A percentile compares a stretch with the other conserved stretches of the same genome.
Conservation (phyloP, 64 coral and sea anemone species). For the Actinia equina region DNA sequence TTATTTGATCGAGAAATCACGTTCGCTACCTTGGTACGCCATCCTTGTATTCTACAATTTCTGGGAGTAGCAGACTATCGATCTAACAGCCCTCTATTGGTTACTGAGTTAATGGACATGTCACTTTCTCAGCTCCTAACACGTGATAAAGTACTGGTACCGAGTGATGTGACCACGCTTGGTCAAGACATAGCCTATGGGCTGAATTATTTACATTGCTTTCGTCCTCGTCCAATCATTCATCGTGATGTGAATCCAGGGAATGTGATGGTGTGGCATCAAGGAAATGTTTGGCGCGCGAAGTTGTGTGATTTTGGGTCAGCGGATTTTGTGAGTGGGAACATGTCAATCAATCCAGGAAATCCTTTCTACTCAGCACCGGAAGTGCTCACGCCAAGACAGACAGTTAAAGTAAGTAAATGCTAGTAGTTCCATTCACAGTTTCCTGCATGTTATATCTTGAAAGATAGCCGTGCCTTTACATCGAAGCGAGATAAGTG, state of each 20-base stretch:
- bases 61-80: conserved; percentile 60
- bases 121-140: conserved; percentile 57
- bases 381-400: conserved; percentile 47
- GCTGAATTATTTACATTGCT: conserved; percentile 77
- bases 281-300: conserved; percentile 73
- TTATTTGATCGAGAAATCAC: conserved; percentile 83
- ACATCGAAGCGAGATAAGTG: too few species aligned
- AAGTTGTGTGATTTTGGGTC: conserved; percentile 95
- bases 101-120: conserved; percentile 81
- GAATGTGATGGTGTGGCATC: conserved; percentile 81
- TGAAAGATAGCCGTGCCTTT: neutral
- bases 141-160: conserved; percentile 34
- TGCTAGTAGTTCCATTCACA: too few species aligned
- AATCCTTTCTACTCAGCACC: conserved; percentile 89
- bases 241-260: conserved; percentile 81
- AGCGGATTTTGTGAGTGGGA: conserved; percentile 70
- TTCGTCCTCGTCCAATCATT: conserved; percentile 70
- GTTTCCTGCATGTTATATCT: neutral
- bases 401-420: conserved; percentile 59
- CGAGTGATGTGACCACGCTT: conserved; percentile 61
- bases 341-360: conserved; percentile 82
- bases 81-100: conserved; percentile 45
- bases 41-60: conserved; percentile 76
- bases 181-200: conserved; percentile 64
- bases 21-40: conserved; percentile 62